Evolutionary conservation across 2,888 invertebrate species (phyloP).

Genomic region (Molorchus minor): DNA sequence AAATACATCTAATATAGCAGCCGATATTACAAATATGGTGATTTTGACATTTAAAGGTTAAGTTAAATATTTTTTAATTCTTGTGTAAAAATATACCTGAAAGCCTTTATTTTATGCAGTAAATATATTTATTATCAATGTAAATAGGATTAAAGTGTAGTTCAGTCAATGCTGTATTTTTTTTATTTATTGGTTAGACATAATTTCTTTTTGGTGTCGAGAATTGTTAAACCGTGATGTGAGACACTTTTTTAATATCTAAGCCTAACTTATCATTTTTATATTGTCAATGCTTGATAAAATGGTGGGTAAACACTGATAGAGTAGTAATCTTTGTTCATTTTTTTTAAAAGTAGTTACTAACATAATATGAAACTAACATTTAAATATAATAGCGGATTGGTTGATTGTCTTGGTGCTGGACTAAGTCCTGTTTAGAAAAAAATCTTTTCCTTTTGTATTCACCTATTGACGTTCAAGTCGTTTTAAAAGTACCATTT

Average conservation of each 20-base stretch:
- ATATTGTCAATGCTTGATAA: neutral
- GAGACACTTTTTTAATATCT: conserved; percentile 8
- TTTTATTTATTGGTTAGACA: neutral
- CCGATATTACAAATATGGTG: neutral
- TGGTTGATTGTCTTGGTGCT: conserved; percentile 10
- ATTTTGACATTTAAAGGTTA: neutral
- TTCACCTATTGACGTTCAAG: conserved; percentile 5
- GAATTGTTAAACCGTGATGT: neutral
- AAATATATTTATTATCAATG: conserved; percentile 1
- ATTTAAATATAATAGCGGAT: conserved; percentile 11
- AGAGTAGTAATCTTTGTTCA: conserved; percentile 1
- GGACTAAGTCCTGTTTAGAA: conserved; percentile 9
- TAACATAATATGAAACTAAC: conserved; percentile 8
- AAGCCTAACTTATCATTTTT: conserved; percentile 7
- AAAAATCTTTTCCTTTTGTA: conserved; percentile 8
- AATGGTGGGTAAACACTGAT: neutral
- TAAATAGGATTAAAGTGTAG: conserved; percentile 1
- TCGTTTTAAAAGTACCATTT: neutral
- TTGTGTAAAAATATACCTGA: neutral
- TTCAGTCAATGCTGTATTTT: neutral
- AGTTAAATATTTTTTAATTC: neutral
- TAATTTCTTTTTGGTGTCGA: neutral
- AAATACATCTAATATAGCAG: neutral
- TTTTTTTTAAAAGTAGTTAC: conserved; percentile 2
- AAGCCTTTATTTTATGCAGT: conserved; percentile 1